phyloP scores from a whole-genome alignment of 2,888 invertebrate genomes.

The Cremastobaeus sp. region DNA sequence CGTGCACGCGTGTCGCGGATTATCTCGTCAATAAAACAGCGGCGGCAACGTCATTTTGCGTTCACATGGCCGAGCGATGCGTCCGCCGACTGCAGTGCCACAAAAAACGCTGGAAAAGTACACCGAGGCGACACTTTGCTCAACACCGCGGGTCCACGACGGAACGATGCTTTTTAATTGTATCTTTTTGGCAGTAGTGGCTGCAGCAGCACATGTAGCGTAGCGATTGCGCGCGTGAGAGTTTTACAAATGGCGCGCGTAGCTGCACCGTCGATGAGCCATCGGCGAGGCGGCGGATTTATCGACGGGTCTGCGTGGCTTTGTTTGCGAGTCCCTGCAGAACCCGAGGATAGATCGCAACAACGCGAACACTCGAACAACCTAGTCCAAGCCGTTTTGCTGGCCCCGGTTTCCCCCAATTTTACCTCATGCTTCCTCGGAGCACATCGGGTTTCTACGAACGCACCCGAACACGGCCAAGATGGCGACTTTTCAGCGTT shows the following conservation, averaged over 20 bases:
- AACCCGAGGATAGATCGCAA: conserved; percentile 6
- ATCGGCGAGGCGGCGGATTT: neutral
- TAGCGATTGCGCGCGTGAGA: conserved; percentile 20
- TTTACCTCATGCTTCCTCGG: conserved; percentile 1
- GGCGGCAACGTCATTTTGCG: neutral
- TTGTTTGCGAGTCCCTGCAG: conserved; percentile 1
- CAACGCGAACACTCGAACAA: conserved; percentile 18
- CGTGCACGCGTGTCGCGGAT: conserved; percentile 7
- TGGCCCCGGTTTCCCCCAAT: conserved; percentile 18
- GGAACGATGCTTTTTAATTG: neutral
- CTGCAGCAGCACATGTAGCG: conserved; percentile 14
- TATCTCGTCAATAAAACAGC: conserved; percentile 12
- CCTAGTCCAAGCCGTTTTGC: conserved; percentile 4
- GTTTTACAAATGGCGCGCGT: conserved; percentile 22
- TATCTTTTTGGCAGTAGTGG: neutral
- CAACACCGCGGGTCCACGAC: neutral
- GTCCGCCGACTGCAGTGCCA: too few relatives aligned
- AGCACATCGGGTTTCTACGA: neutral
- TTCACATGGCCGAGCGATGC: neutral
- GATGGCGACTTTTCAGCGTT: neutral
- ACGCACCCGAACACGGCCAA: conserved; percentile 1
- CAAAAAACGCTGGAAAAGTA: neutral
- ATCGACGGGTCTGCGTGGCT: conserved; percentile 14
- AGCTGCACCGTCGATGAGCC: neutral
- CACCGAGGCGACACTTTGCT: neutral